Evolutionary conservation across 2,113 vertebrate species (phyloP).

Genomic region (Urocolius indicus): DNA sequence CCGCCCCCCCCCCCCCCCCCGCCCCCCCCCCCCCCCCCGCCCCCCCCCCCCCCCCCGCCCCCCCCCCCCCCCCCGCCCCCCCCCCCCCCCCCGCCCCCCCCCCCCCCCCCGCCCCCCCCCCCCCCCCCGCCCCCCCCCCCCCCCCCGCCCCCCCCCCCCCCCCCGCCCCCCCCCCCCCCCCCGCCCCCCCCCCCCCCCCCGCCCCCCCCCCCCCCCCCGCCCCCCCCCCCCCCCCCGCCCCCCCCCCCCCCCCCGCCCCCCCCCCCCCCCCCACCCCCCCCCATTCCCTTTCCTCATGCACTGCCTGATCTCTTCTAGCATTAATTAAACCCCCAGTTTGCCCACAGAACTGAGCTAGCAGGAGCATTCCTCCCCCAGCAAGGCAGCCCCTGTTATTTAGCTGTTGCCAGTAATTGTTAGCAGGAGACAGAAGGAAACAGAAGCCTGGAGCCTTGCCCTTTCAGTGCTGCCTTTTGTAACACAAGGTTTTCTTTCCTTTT

Average conservation of each 20-base stretch:
- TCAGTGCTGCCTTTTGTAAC: background rate
- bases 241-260: rapidly evolving
- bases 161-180: rapidly evolving
- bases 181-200: rapidly evolving
- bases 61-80: rapidly evolving
- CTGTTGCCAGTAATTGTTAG: background rate
- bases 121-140: rapidly evolving
- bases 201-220: rapidly evolving
- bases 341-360: background rate
- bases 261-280: rapidly evolving
- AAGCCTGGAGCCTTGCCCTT: rapidly evolving
- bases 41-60: rapidly evolving
- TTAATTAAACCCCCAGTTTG: constrained; percentile 3
- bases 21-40: rapidly evolving
- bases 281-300: background rate
- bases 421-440: background rate
- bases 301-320: background rate
- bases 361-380: background rate
- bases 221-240: rapidly evolving
- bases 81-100: rapidly evolving
- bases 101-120: rapidly evolving
- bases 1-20: rapidly evolving
- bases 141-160: rapidly evolving
- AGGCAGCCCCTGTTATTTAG: background rate
- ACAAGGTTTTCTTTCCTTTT: background rate